Base-by-base conservation (phyloP, 1,140 invertebrate species). In the Stenopsyche tienmushanensis region DNA sequence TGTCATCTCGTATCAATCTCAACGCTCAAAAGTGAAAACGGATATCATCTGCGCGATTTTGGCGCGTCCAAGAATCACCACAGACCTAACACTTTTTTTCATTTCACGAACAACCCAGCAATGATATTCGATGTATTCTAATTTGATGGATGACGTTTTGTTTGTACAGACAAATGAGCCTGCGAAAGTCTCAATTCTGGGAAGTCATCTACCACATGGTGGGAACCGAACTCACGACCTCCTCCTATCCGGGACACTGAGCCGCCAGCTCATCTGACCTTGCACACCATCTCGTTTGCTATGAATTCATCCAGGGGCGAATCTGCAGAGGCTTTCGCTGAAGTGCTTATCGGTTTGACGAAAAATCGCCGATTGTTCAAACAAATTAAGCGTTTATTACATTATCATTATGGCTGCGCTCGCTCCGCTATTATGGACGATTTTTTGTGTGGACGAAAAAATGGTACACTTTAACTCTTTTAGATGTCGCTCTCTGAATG, bases 141-240 rank as follows among this genome's bases (percentile, higher is more conserved):
- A 54, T 54, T 21, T 54, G 52, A 54, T 25, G 52, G 20, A 25
- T 57, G 53, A 39, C 53, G 53, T 57, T 57, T 39, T 57, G 29
- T 57, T 57, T 57, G 53, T 34, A 57, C 21, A 34, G 20, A 54
- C 57, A 62, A 62, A 62, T 47, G 26, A 13, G 59, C 21, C 21
- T 21, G 62, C 39, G 21, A 64, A 64, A 54, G 34, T 54, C 50
- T 64, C 24, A 44, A 64, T 64, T 64, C 62, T 53, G 47, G 50
- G 49, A 64, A 64, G 60, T 60, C 60, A 52, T 62, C 60, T 62
- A 62, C 63, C 53, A 54, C 63, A 54, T 55, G 42, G 63, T 57
- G 63, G 52, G 63, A 55, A 34, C 29, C 54, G 52, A 57, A 65
- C 53, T 65, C 63, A 65, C 63, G 63, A 65, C 29, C 44, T 34